A percentile compares a stretch with the other conserved stretches of the same genome.
These are phyloP conservation scores for Apoda limacodes DNA, from an alignment of 2,888 invertebrate species.

Conservation along the genomic window DNA sequence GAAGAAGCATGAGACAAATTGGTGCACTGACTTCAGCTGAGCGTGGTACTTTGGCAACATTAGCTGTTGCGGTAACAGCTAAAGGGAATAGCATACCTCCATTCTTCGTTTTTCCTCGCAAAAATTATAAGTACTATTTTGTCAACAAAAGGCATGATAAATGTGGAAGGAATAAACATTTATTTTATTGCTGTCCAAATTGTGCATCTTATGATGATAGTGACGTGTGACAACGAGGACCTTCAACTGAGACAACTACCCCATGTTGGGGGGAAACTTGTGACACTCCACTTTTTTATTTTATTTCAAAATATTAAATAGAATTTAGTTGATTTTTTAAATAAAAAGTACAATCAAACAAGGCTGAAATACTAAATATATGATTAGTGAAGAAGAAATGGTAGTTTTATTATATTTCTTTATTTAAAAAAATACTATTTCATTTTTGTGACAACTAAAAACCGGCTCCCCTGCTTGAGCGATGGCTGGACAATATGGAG, in stretches of 20 bases:
- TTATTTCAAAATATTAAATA: no score
- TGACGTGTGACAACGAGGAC: no score
- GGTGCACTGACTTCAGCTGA: conserved; percentile 33
- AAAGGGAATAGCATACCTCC: conserved; percentile 19
- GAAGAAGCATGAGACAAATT: conserved; percentile 32
- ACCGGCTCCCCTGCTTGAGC: no score
- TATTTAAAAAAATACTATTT: no score
- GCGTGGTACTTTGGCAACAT: conserved; percentile 20
- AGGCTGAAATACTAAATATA: no score
- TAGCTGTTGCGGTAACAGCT: conserved; percentile 20
- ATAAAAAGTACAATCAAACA: no score
- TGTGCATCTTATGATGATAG: background rate
- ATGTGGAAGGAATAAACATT: background rate
- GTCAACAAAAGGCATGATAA: conserved; percentile 14
- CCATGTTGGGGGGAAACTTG: no score
- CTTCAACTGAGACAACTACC: no score
- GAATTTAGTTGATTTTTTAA: no score
- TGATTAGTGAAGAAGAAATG: no score
- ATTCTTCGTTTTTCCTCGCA: conserved; percentile 28
- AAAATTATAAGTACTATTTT: conserved; percentile 24
- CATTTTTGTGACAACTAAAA: background rate
- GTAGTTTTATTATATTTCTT: no score
- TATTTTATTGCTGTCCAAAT: background rate
- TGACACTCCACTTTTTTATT: no score
- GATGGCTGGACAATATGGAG: conserved; percentile 13